Conservation (phyloP, 2,113 vertebrate species). For the Osmerus mordax region DNA sequence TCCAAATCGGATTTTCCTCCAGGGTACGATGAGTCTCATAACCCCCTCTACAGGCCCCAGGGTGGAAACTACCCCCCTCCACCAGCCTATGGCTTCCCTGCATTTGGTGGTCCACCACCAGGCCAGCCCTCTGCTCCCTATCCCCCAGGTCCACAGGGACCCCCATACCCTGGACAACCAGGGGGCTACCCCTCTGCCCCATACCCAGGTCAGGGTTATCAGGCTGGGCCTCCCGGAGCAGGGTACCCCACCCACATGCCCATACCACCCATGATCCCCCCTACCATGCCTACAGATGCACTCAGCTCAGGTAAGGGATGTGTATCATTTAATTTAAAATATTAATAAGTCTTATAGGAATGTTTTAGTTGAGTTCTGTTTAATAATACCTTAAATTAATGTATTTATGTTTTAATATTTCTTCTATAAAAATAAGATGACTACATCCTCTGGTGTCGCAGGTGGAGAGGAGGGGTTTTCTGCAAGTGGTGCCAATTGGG, state of each 20-base stretch:
- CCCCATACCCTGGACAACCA: conserved; percentile 60
- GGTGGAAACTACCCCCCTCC: conserved; percentile 65
- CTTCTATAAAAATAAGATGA: too few species aligned
- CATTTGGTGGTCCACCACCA: conserved; percentile 60
- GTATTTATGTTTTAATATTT: too few species aligned
- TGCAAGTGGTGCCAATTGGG: conserved; percentile 70
- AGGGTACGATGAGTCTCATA: conserved; percentile 74
- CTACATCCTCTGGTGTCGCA: not conserved
- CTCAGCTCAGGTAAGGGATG: conserved; percentile 75
- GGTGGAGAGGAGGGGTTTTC: conserved; percentile 74
- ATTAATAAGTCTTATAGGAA: not conserved
- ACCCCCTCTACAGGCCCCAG: conserved; percentile 68
- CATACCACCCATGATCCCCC: conserved; percentile 65
- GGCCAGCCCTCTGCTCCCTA: conserved; percentile 61
- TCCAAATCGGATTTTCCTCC: conserved; percentile 83
- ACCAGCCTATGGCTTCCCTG: conserved; percentile 64
- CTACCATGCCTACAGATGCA: conserved; percentile 66
- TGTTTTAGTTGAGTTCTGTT: too few species aligned
- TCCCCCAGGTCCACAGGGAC: conserved; percentile 56
- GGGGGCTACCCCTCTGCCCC: conserved; percentile 59
- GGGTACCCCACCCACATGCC: conserved; percentile 52
- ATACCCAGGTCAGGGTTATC: conserved; percentile 66
- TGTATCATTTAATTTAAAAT: not conserved
- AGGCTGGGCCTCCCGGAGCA: conserved; percentile 39
- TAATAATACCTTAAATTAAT: too few species aligned